Evolutionary conservation across 2,888 invertebrate species (phyloP).

Genomic region (Kryphioiulus occultus): DNA sequence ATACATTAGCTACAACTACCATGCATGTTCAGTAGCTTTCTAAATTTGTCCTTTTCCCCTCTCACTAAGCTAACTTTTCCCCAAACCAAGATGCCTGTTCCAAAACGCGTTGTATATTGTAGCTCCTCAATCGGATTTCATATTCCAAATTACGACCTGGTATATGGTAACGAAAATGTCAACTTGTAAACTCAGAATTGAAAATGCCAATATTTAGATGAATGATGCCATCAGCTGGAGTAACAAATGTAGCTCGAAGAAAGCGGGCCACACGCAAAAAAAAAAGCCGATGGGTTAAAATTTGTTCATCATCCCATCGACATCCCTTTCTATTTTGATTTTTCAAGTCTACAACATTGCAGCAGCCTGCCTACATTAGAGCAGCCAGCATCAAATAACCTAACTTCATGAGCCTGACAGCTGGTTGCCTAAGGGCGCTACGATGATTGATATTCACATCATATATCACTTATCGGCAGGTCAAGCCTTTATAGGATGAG

Average conservation of each 20-base stretch:
- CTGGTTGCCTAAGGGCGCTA: neutral
- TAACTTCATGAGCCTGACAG: neutral
- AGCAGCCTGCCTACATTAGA: neutral
- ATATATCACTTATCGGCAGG: constrained; percentile 5
- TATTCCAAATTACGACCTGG: too few relatives aligned
- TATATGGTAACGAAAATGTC: neutral
- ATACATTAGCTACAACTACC: too few relatives aligned
- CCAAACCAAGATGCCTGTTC: too few relatives aligned
- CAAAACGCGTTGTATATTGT: too few relatives aligned
- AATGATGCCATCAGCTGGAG: neutral
- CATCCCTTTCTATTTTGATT: neutral
- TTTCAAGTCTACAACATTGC: neutral
- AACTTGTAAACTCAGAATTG: neutral
- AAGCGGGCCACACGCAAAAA: neutral
- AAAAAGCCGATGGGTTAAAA: neutral
- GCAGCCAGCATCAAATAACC: neutral
- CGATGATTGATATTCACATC: constrained; percentile 5
- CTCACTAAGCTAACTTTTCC: too few relatives aligned
- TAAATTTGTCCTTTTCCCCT: too few relatives aligned
- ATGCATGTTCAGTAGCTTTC: too few relatives aligned
- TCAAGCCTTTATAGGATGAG: neutral
- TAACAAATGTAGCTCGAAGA: neutral
- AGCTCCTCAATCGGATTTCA: too few relatives aligned
- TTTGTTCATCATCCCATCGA: constrained; percentile 5
- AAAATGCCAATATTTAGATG: neutral